Evolutionary conservation across 30 jellyfish, hydroid and myxozoan species (phyloP).

Genomic region (Mastigias papua): DNA sequence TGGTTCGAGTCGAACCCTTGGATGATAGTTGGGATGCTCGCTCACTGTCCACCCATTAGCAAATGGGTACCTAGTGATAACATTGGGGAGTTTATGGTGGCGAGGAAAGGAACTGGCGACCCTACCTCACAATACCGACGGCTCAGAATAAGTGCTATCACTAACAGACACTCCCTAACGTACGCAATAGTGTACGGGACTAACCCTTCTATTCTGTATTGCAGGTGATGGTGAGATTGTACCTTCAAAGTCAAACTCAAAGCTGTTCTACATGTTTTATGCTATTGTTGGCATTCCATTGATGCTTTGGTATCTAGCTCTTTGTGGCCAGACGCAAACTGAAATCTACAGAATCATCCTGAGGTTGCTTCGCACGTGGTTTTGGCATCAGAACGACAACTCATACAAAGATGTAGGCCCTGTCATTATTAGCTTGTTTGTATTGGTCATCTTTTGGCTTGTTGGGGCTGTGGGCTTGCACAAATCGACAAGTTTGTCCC

Average conservation of each 20-base stretch:
- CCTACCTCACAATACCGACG: no score
- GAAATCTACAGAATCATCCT: slow-evolving; percentile 34
- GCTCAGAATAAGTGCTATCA: no score
- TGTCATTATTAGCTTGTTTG: slow-evolving; percentile 41
- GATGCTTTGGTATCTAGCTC: slow-evolving; percentile 76
- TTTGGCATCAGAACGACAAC: slow-evolving; percentile 54
- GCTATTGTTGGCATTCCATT: slow-evolving; percentile 61
- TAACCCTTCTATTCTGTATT: slow-evolving; percentile 1
- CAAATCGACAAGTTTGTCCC: slow-evolving; percentile 50
- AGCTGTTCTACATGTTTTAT: slow-evolving; percentile 68
- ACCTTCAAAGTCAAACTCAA: slow-evolving; percentile 34
- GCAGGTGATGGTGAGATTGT: slow-evolving; percentile 75
- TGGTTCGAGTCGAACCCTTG: no score
- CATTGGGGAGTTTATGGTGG: no score
- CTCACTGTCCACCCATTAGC: no score
- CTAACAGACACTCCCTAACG: no score
- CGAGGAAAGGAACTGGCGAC: no score
- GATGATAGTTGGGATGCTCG: no score
- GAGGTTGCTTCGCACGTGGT: slow-evolving; percentile 32
- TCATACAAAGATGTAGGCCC: slow-evolving; percentile 56
- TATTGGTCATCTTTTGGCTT: slow-evolving; percentile 58
- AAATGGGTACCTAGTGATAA: no score
- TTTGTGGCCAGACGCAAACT: slow-evolving; percentile 71
- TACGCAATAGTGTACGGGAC: no score
- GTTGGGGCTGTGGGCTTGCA: slow-evolving; percentile 44